Percentiles rank a stretch among this genome's conserved stretches.
Evolutionary conservation across 2,888 invertebrate species (phyloP).

Genomic region (Eurytoma californica): DNA sequence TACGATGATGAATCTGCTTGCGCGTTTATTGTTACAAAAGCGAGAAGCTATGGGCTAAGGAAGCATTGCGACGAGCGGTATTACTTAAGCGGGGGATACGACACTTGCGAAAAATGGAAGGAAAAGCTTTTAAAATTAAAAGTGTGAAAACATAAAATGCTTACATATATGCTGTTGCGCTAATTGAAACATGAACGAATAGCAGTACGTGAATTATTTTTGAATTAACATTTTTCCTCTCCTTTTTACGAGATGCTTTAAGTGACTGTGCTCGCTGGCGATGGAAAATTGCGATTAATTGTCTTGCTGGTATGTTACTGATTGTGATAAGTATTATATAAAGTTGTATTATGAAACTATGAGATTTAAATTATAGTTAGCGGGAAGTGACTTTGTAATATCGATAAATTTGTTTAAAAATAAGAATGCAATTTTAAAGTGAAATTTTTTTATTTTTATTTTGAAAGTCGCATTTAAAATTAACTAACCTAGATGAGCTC

Average conservation of each 20-base stretch:
- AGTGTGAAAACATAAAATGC: slow-evolving; percentile 1
- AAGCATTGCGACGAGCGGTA: too few relatives aligned
- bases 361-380: slow-evolving; percentile 8
- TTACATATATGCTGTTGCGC: slow-evolving; percentile 12
- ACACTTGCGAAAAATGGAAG: too few relatives aligned
- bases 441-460: slow-evolving; percentile 11
- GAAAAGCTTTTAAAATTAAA: too few relatives aligned
- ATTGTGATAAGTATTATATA: slow-evolving; percentile 28
- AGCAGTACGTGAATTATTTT: background rate
- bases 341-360: slow-evolving; percentile 28
- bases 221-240: background rate
- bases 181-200: background rate
- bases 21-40: too few relatives aligned
- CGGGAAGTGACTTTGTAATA: slow-evolving; percentile 7
- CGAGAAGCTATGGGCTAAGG: too few relatives aligned
- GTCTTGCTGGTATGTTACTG: slow-evolving; percentile 12
- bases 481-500: background rate
- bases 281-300: slow-evolving; percentile 13
- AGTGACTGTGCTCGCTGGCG: background rate
- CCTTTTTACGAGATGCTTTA: background rate
- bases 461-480: background rate
- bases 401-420: slow-evolving; percentile 23
- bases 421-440: background rate
- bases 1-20: too few relatives aligned
- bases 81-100: too few relatives aligned